A percentile compares a stretch with the other conserved stretches of the same genome.
Evolutionary conservation across 1,140 invertebrate species (phyloP).

Genomic region (Trissolcus basalis): DNA sequence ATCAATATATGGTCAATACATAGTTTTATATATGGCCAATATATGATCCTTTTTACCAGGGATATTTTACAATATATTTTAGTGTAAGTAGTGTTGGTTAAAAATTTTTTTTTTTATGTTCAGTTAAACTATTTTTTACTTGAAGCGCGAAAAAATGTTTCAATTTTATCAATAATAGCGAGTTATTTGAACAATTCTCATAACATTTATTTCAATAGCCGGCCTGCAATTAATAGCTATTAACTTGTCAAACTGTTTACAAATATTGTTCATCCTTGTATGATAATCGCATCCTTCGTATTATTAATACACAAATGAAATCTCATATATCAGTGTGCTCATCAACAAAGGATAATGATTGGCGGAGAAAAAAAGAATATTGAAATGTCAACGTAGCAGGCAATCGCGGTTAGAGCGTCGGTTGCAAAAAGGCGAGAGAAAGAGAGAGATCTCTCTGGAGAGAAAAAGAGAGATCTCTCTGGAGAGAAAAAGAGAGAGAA

Average conservation of each 20-base stretch:
- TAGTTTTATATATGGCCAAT: too few species aligned
- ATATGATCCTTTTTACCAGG: too few species aligned
- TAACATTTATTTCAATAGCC: slow-evolving; percentile 2
- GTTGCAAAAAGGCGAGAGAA: too few species aligned
- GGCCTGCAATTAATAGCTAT: slow-evolving; percentile 27
- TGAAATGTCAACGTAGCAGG: slow-evolving; percentile 47
- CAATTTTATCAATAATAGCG: too few species aligned
- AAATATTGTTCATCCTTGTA: slow-evolving; percentile 50
- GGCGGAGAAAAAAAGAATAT: slow-evolving; percentile 35
- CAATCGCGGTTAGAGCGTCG: slow-evolving; percentile 6
- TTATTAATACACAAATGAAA: slow-evolving; percentile 49
- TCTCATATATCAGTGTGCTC: slow-evolving; percentile 39
- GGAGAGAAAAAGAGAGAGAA: not conserved
- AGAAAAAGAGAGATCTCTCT: too few species aligned
- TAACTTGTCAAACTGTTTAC: slow-evolving; percentile 44
- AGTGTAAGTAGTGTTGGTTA: too few species aligned
- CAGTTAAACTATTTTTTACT: too few species aligned
- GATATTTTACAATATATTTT: too few species aligned
- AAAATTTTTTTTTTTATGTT: too few species aligned
- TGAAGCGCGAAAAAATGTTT: too few species aligned
- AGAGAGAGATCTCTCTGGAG: too few species aligned
- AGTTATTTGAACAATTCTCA: slow-evolving; percentile 5
- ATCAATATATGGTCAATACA: too few species aligned
- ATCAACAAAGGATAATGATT: slow-evolving; percentile 37
- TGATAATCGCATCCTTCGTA: slow-evolving; percentile 45